These are phyloP conservation scores for Syngnathus rostellatus DNA, from an alignment of 2,797 vertebrate genomes.

Conservation along the genomic window DNA sequence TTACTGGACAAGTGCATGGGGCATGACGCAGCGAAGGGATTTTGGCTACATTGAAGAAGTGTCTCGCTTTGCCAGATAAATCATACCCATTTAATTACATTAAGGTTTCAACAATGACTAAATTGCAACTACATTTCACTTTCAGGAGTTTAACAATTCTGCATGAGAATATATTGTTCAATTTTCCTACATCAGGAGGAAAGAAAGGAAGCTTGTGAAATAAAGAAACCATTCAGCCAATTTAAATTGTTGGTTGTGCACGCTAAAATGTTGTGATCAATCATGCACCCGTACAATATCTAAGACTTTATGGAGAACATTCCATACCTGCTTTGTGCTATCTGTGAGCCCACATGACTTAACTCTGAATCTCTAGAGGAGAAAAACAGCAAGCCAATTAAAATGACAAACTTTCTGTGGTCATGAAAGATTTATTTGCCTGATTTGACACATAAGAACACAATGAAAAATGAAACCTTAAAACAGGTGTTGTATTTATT, in stretches of 20 bases:
- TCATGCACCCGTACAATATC: background rate
- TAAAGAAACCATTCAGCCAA: background rate
- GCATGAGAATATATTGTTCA: background rate
- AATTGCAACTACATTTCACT: background rate
- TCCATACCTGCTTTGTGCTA: background rate
- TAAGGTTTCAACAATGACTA: background rate
- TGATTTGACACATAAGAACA: background rate
- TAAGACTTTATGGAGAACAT: background rate
- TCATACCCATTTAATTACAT: background rate
- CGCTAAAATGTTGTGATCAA: background rate
- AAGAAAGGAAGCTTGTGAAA: background rate
- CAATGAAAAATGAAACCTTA: conserved; percentile 1
- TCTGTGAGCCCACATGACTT: background rate
- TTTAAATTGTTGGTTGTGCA: background rate
- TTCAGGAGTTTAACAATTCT: background rate
- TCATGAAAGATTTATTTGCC: background rate
- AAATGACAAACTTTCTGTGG: background rate
- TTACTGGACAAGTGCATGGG: conserved; percentile 8
- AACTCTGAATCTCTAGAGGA: background rate
- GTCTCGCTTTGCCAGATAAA: background rate
- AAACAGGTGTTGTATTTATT: background rate
- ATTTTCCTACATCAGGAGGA: background rate
- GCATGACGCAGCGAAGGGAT: background rate
- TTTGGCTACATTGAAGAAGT: conserved; percentile 15
- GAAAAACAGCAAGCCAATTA: background rate